Percentiles rank a stretch among this genome's conserved stretches.
Evolutionary conservation across 37 sponge, comb jelly and placozoan genomes (phyloP).

Genomic region (Corticium candelabrum): DNA sequence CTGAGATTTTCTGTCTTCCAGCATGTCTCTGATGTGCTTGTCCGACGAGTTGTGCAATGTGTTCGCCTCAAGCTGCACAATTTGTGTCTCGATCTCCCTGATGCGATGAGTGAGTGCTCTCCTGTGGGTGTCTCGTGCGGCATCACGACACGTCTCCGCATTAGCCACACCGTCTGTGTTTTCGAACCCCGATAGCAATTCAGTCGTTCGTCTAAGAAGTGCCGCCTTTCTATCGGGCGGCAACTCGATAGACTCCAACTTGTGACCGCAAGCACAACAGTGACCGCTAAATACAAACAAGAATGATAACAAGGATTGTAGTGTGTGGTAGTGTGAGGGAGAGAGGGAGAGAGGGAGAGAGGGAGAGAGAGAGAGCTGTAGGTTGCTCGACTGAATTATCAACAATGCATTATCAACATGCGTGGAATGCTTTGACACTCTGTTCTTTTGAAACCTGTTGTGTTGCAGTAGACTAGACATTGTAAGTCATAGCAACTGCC

Average conservation of each 20-base stretch:
- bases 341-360: no score
- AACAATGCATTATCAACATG: no score
- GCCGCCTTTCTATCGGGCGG: conserved; percentile 3
- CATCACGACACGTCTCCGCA: background rate
- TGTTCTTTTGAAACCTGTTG: no score
- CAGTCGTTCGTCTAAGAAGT: background rate
- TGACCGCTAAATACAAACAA: background rate
- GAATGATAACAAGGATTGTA: no score
- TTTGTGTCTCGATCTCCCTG: background rate
- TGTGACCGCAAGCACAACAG: background rate
- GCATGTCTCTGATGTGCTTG: background rate
- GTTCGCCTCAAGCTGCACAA: background rate
- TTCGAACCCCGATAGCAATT: background rate
- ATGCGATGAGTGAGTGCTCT: background rate
- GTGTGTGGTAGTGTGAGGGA: no score
- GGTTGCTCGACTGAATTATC: no score
- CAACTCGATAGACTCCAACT: background rate
- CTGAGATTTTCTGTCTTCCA: background rate
- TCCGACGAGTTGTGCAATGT: background rate
- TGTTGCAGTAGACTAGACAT: no score
- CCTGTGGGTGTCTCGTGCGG: background rate
- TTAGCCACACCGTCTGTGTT: background rate
- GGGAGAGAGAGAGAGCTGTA: no score
- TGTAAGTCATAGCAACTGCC: no score
- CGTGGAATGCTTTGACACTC: no score